Percentiles rank a stretch among this genome's conserved stretches.
These are phyloP conservation scores for Tridacna gigas DNA, from an alignment of 2,888 invertebrate species.

Conservation along the genomic window DNA sequence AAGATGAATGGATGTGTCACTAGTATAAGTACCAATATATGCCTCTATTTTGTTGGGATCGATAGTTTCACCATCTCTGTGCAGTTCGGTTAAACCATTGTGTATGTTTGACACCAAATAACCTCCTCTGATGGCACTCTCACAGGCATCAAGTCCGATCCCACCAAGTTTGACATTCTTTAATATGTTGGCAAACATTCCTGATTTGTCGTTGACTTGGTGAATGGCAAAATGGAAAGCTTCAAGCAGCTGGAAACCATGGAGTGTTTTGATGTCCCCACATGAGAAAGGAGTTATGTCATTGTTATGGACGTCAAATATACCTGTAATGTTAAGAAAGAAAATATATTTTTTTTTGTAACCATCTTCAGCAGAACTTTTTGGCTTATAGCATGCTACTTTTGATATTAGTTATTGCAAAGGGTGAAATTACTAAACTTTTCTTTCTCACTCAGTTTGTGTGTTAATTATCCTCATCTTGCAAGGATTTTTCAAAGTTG, in stretches of 20 bases:
- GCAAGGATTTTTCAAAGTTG: no score
- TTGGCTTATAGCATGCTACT: not conserved
- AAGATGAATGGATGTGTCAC: constrained; percentile 74
- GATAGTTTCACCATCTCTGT: constrained; percentile 67
- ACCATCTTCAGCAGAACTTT: not conserved
- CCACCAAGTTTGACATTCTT: constrained; percentile 78
- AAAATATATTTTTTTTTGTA: not conserved
- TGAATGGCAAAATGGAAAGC: constrained; percentile 82
- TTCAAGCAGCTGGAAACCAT: constrained; percentile 81
- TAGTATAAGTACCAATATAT: constrained; percentile 78
- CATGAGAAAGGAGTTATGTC: constrained; percentile 77
- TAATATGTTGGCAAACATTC: constrained; percentile 77
- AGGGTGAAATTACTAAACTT: no score
- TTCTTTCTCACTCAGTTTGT: no score
- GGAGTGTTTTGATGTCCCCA: constrained; percentile 77
- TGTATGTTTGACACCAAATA: constrained; percentile 82
- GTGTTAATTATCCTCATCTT: no score
- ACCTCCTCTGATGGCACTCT: constrained; percentile 75
- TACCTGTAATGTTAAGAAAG: constrained; percentile 66
- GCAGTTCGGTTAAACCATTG: constrained; percentile 70
- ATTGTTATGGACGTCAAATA: constrained; percentile 81
- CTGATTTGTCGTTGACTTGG: constrained; percentile 78
- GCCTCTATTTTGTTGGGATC: constrained; percentile 75
- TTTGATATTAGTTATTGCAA: not conserved
- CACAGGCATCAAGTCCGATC: constrained; percentile 80